These are phyloP conservation scores for Carcinoscorpius rotundicauda DNA, from an alignment of 1,140 invertebrate genomes.

Conservation along the genomic window DNA sequence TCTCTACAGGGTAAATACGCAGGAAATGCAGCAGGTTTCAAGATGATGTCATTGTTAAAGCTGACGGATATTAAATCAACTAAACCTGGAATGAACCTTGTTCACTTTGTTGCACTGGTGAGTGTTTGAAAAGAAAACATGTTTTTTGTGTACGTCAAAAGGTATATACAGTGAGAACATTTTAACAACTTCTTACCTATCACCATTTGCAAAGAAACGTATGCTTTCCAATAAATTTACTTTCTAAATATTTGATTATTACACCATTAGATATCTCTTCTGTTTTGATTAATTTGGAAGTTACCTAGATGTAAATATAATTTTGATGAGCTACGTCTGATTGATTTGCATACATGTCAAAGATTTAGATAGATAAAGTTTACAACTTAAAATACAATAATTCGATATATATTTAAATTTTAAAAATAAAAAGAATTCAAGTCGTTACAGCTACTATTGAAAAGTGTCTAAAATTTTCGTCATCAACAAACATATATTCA, in stretches of 20 bases:
- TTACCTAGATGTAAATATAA: neutral
- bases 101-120: slow-evolving; percentile 70
- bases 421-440: too few relatives aligned
- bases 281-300: neutral
- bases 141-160: neutral
- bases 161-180: neutral
- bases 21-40: slow-evolving; percentile 92
- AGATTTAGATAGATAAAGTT: neutral
- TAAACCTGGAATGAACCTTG: slow-evolving; percentile 90
- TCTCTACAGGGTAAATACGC: slow-evolving; percentile 76
- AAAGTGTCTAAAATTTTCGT: too few relatives aligned
- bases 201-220: neutral
- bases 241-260: neutral
- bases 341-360: neutral
- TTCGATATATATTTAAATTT: too few relatives aligned
- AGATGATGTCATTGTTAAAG: slow-evolving; percentile 85
- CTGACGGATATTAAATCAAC: slow-evolving; percentile 90
- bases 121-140: neutral
- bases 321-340: neutral
- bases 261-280: neutral
- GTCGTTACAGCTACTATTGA: too few relatives aligned
- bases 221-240: neutral
- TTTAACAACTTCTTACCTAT: neutral
- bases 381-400: too few relatives aligned
- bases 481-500: too few relatives aligned